These are phyloP conservation scores for Amiota minor DNA, from an alignment of 2,888 invertebrate genomes.

Conservation along the genomic window DNA sequence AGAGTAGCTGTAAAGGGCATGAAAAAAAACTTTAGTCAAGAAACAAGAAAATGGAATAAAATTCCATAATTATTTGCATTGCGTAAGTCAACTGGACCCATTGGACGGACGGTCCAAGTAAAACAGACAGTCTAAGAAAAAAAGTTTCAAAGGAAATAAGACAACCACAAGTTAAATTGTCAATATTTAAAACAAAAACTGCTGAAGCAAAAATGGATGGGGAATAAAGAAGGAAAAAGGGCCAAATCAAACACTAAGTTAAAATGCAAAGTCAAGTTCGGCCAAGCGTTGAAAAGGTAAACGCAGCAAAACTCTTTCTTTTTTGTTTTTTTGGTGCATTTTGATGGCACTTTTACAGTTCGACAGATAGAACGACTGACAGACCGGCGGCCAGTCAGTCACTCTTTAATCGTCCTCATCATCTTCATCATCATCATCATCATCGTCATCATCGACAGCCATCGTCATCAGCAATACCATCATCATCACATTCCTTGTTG, in stretches of 20 bases:
- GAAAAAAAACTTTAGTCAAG: background rate
- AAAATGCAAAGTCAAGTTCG: slow-evolving; percentile 7
- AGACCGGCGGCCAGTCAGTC: background rate
- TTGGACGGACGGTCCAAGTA: slow-evolving; percentile 38
- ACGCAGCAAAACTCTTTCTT: slow-evolving; percentile 43
- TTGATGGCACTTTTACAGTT: too few species aligned
- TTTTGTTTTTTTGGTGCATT: too few species aligned
- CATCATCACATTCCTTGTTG: slow-evolving; percentile 4
- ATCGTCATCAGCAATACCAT: background rate
- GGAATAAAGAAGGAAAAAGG: slow-evolving; percentile 4
- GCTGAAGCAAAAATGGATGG: slow-evolving; percentile 38
- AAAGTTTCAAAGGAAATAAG: slow-evolving; percentile 7
- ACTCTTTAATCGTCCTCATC: slow-evolving; percentile 9
- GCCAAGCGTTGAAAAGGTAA: slow-evolving; percentile 46
- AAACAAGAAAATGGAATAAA: slow-evolving; percentile 36
- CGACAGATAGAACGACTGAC: background rate
- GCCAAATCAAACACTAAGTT: slow-evolving; percentile 32
- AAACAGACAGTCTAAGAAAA: slow-evolving; percentile 28
- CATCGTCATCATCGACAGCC: background rate
- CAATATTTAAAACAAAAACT: slow-evolving; percentile 61
- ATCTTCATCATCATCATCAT: background rate
- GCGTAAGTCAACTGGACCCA: slow-evolving; percentile 53
- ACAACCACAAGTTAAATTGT: slow-evolving; percentile 49
- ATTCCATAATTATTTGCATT: slow-evolving; percentile 65
- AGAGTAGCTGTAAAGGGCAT: slow-evolving; percentile 27